phyloP scores from a whole-genome alignment of 1,140 invertebrate species.

The Laupala kohalensis region DNA sequence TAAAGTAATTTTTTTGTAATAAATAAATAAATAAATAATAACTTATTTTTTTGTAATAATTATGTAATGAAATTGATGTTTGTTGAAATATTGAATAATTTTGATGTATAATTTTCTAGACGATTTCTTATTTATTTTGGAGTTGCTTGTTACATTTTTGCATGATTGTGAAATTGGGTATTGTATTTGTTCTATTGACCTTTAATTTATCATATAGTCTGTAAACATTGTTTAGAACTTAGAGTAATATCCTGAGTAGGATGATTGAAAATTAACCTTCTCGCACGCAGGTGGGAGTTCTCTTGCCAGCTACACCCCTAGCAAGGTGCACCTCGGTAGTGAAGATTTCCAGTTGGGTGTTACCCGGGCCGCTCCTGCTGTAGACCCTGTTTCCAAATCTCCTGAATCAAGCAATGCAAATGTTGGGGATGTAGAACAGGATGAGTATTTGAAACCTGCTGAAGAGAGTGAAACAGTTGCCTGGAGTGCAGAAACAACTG shows the following conservation, averaged over 20 bases:
- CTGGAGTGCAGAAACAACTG: slow-evolving; percentile 47
- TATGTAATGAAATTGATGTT: no score
- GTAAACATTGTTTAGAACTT: no score
- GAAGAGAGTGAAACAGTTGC: slow-evolving; percentile 38
- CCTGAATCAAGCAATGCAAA: slow-evolving; percentile 18
- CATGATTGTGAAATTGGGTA: no score
- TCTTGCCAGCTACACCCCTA: slow-evolving; percentile 45
- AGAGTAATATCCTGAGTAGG: background rate
- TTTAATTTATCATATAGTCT: no score
- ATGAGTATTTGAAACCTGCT: slow-evolving; percentile 42
- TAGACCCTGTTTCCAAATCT: slow-evolving; percentile 18
- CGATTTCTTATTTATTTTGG: no score
- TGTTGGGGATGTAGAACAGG: slow-evolving; percentile 16
- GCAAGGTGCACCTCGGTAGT: slow-evolving; percentile 40
- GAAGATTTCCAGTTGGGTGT: slow-evolving; percentile 48
- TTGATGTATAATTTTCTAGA: no score
- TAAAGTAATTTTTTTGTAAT: no score
- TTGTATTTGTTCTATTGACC: no score
- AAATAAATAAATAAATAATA: no score
- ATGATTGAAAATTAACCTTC: background rate
- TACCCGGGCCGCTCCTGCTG: slow-evolving; percentile 30
- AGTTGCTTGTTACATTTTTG: no score
- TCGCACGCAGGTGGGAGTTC: slow-evolving; percentile 29
- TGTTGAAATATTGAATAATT: no score
- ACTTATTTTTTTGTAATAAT: no score